These are phyloP conservation scores for Trachops cirrhosus DNA, from an alignment of 2,797 vertebrate genomes.

Conservation along the genomic window DNA sequence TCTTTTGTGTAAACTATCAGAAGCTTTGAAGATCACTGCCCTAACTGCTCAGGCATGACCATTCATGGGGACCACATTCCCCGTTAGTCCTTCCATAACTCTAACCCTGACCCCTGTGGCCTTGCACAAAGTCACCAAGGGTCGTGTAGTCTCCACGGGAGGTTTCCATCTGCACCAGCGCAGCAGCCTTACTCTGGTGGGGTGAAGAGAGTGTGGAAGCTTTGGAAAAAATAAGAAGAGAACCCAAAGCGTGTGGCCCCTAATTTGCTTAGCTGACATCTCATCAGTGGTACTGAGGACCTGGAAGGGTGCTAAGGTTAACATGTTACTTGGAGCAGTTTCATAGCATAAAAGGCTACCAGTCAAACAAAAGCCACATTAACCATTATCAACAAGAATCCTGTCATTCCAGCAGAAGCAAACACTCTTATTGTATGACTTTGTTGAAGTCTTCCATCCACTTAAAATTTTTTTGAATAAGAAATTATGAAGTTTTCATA, in stretches of 20 bases:
- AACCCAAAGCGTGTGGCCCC: neutral
- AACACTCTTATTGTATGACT: neutral
- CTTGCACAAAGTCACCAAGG: neutral
- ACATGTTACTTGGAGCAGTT: neutral
- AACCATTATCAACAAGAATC: neutral
- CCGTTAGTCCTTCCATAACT: neutral
- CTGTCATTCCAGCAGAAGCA: neutral
- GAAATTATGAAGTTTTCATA: neutral
- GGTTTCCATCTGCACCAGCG: neutral
- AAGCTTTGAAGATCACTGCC: neutral
- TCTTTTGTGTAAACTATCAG: neutral
- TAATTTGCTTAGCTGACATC: neutral
- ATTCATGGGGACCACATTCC: neutral
- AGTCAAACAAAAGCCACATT: neutral
- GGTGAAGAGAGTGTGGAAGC: neutral
- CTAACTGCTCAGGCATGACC: neutral
- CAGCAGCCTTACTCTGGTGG: neutral
- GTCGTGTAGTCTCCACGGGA: neutral
- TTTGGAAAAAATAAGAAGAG: neutral
- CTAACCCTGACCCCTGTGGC: neutral
- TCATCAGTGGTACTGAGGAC: neutral
- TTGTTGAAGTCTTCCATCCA: neutral
- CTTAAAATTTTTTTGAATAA: neutral
- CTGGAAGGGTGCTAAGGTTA: neutral
- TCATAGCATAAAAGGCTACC: neutral